phyloP scores from a whole-genome alignment of 2,888 invertebrate genomes.

The Thymelicus acteon region DNA sequence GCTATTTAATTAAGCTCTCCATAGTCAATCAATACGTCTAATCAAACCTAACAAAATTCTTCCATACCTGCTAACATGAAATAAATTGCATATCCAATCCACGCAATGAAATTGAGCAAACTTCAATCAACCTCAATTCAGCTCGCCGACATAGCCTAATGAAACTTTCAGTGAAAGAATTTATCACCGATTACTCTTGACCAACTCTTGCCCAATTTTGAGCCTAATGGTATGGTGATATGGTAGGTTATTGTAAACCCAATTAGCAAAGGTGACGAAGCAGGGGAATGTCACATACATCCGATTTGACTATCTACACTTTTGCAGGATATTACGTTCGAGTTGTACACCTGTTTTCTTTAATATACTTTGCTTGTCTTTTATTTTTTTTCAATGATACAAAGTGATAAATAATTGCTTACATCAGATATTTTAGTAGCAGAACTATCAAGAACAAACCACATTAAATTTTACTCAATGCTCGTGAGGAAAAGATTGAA shows the following conservation, averaged over 20 bases:
- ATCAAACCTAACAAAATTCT: neutral
- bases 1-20: too few species aligned
- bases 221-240: neutral
- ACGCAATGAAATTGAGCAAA: slow-evolving; percentile 15
- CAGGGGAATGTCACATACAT: slow-evolving; percentile 21
- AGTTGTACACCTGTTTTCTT: too few species aligned
- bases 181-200: slow-evolving; percentile 4
- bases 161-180: slow-evolving; percentile 27
- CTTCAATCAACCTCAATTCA: slow-evolving; percentile 10
- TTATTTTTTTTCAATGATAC: too few species aligned
- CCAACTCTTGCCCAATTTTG: slow-evolving; percentile 1
- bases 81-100: neutral
- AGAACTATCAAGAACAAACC: too few species aligned
- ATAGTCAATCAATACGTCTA: slow-evolving; percentile 2
- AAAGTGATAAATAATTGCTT: too few species aligned
- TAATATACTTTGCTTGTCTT: too few species aligned
- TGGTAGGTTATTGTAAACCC: neutral
- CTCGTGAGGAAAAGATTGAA: too few species aligned
- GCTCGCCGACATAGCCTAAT: slow-evolving; percentile 4
- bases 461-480: too few species aligned
- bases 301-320: slow-evolving; percentile 9
- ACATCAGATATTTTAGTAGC: too few species aligned
- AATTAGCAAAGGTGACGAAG: slow-evolving; percentile 7
- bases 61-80: neutral
- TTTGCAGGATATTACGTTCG: neutral